A percentile compares a stretch with the other conserved stretches of the same genome.
Conservation (phyloP, 1,140 invertebrate genomes). For the Drosophila pseudoobscura region DNA sequence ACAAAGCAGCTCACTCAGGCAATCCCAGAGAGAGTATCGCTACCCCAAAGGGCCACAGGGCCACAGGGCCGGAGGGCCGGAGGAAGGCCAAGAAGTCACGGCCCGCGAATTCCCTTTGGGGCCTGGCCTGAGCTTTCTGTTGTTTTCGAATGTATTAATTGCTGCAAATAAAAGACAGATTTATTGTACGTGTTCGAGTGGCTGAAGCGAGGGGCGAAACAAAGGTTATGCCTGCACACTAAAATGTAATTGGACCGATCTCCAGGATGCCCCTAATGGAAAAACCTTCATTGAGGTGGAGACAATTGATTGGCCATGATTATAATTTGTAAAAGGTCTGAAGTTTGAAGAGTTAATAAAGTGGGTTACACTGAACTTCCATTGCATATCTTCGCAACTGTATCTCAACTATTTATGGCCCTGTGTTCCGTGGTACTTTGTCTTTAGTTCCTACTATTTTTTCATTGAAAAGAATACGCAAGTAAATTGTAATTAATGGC, state of each 20-base stretch:
- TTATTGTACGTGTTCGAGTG: slow-evolving; percentile 44
- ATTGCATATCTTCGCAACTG: background rate
- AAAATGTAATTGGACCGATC: slow-evolving; percentile 15
- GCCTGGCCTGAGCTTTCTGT: slow-evolving; percentile 4
- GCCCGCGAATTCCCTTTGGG: slow-evolving; percentile 37
- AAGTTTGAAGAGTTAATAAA: too few species aligned
- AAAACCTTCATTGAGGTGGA: background rate
- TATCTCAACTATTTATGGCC: background rate
- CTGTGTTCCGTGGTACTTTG: slow-evolving; percentile 15
- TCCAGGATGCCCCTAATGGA: background rate
- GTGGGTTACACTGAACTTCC: too few species aligned
- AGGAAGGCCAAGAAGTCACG: slow-evolving; percentile 25
- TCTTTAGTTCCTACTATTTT: background rate
- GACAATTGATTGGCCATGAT: too few species aligned
- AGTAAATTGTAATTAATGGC: slow-evolving; percentile 58
- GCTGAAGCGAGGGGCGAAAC: background rate
- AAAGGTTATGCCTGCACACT: background rate
- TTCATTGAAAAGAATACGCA: background rate
- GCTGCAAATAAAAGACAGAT: slow-evolving; percentile 56
- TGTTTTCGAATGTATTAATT: slow-evolving; percentile 46
- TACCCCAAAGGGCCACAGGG: background rate
- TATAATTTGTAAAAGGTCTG: too few species aligned
- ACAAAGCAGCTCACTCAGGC: slow-evolving; percentile 4
- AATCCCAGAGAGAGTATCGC: slow-evolving; percentile 29
- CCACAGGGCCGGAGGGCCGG: background rate